These are phyloP conservation scores for Sarcophaga subvicina DNA, from an alignment of 2,888 invertebrate genomes.

Conservation along the genomic window DNA sequence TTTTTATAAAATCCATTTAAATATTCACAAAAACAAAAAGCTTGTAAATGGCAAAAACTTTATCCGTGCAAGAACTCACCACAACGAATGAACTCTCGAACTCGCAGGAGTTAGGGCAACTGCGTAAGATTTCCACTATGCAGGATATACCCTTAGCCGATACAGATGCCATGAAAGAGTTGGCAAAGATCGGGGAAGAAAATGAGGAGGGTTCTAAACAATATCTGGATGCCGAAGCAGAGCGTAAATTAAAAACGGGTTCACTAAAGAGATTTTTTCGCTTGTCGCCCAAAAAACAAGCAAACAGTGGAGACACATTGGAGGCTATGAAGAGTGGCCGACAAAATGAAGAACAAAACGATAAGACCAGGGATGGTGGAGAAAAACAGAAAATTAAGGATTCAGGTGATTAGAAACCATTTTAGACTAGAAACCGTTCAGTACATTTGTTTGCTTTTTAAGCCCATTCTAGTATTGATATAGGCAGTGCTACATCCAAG, in stretches of 20 bases:
- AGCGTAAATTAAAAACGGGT: slow-evolving; percentile 69
- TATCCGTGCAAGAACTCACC: slow-evolving; percentile 56
- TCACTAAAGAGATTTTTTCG: slow-evolving; percentile 78
- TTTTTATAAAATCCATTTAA: slow-evolving; percentile 42
- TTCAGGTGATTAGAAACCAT: slow-evolving; percentile 22
- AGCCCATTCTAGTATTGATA: background rate
- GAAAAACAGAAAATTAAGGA: background rate
- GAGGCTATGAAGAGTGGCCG: background rate
- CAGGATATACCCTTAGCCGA: slow-evolving; percentile 56
- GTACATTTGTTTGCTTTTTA: background rate
- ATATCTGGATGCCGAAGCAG: background rate
- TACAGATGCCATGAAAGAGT: no score
- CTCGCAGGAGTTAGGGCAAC: slow-evolving; percentile 60
- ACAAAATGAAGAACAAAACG: slow-evolving; percentile 25
- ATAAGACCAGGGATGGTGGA: background rate
- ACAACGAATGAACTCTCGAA: slow-evolving; percentile 42
- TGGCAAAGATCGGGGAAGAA: background rate
- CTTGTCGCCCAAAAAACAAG: slow-evolving; percentile 69
- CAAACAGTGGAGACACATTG: background rate
- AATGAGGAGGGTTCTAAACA: background rate
- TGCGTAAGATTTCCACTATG: slow-evolving; percentile 36
- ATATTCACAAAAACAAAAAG: slow-evolving; percentile 14
- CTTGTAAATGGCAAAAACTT: slow-evolving; percentile 39
- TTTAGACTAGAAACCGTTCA: slow-evolving; percentile 33
- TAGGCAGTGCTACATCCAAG: slow-evolving; percentile 65